phyloP scores from a whole-genome alignment of 2,113 vertebrate species.

The Alethe castanea region DNA sequence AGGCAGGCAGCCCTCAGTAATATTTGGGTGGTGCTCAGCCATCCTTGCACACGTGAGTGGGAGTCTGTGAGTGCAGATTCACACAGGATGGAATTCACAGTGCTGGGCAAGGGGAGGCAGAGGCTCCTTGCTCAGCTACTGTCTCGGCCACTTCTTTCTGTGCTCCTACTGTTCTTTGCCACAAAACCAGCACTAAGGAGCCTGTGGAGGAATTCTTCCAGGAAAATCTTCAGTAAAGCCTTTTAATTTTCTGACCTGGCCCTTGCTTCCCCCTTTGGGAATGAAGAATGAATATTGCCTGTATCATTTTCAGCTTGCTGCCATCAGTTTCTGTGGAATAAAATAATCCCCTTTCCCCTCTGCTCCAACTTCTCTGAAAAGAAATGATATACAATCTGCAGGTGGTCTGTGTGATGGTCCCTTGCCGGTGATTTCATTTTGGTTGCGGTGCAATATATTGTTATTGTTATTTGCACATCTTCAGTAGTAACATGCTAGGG shows the following conservation, averaged over 20 bases:
- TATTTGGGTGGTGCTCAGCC: not conserved
- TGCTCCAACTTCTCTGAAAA: not conserved
- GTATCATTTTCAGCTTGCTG: conserved; percentile 22
- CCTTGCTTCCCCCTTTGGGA: conserved; percentile 19
- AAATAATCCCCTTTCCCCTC: conserved; percentile 5
- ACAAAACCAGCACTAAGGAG: not conserved
- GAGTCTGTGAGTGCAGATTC: not conserved
- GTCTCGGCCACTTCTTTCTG: not conserved
- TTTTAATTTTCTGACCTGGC: conserved; percentile 17
- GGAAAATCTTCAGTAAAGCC: not conserved
- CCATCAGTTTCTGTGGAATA: conserved; percentile 11
- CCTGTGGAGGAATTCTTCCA: not conserved
- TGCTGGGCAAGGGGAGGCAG: not conserved
- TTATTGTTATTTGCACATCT: conserved; percentile 43
- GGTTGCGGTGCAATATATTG: not conserved
- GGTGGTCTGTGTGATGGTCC: conserved; percentile 45
- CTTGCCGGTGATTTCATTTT: not conserved
- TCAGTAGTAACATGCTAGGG: not conserved
- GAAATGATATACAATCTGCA: conserved; percentile 43
- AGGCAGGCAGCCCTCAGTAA: not conserved
- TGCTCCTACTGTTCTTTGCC: not conserved
- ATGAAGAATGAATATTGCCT: not conserved
- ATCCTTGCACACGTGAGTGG: accelerated
- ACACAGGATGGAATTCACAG: not conserved
- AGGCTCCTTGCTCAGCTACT: not conserved